Evolutionary conservation across 2,888 invertebrate species (phyloP).

Genomic region (Amiota minor): DNA sequence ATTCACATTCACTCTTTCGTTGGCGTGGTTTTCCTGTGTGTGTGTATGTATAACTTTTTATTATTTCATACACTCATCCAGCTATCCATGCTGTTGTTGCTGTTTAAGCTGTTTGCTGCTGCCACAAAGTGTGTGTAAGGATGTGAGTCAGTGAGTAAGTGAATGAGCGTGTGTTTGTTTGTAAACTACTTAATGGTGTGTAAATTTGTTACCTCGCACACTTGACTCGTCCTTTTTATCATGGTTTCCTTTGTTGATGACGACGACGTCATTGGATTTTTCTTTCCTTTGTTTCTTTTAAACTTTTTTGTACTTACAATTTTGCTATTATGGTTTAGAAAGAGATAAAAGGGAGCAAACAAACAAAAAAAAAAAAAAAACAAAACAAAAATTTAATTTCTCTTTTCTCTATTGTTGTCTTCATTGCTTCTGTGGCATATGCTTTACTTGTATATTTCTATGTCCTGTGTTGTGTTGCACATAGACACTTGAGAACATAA

Average conservation of each 20-base stretch:
- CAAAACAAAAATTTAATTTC: constrained; percentile 14
- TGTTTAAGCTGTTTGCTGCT: not conserved
- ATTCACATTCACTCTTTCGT: constrained; percentile 3
- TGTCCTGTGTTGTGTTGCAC: not conserved
- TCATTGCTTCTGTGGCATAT: constrained; percentile 24
- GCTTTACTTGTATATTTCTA: not conserved
- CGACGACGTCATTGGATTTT: not conserved
- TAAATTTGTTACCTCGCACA: constrained; percentile 60
- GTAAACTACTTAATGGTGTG: constrained; percentile 71
- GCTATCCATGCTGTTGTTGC: not conserved
- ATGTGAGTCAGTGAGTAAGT: constrained; percentile 2
- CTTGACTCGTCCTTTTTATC: constrained; percentile 23
- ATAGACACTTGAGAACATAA: not conserved
- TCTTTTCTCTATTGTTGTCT: constrained; percentile 18
- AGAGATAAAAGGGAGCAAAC: not conserved
- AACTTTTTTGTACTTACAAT: constrained; percentile 18
- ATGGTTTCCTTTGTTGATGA: constrained; percentile 2
- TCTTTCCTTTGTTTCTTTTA: constrained; percentile 4
- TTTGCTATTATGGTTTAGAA: constrained; percentile 22
- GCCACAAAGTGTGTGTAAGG: no score
- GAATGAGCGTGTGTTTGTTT: constrained; percentile 51
- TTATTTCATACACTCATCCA: constrained; percentile 5
- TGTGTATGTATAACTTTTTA: constrained; percentile 3
- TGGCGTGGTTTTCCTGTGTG: not conserved
- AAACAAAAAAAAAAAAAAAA: no score